These are phyloP conservation scores for Trematomus loennbergii DNA, from an alignment of 2,113 vertebrate species.

Conservation along the genomic window DNA sequence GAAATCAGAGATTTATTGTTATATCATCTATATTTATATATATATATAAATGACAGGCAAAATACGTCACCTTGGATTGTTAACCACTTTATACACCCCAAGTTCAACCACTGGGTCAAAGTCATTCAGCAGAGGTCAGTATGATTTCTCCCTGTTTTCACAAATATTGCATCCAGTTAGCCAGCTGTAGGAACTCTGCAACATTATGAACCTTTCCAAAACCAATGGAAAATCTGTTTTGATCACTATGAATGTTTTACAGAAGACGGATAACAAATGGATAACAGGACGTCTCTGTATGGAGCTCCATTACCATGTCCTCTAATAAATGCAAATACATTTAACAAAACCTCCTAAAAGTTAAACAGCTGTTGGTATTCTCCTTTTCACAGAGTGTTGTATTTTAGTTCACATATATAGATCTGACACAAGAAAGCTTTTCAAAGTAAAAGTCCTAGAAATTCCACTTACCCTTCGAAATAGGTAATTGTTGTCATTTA, in stretches of 20 bases:
- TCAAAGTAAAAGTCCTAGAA: too few relatives aligned
- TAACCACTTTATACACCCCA: background rate
- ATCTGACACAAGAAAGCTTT: too few relatives aligned
- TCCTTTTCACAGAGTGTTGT: too few relatives aligned
- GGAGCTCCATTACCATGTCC: background rate
- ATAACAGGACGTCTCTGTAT: background rate
- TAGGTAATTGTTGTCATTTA: background rate
- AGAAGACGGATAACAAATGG: background rate
- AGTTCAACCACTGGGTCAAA: background rate
- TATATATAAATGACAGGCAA: background rate
- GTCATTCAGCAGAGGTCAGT: conserved; percentile 11
- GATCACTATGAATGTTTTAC: background rate
- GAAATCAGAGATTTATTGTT: conserved; percentile 28
- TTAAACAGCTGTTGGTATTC: too few relatives aligned
- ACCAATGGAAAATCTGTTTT: background rate
- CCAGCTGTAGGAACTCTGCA: background rate
- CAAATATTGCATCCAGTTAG: background rate
- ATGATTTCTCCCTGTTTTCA: background rate
- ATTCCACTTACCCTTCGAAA: too few relatives aligned
- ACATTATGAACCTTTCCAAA: conserved; percentile 10
- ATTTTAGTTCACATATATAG: too few relatives aligned
- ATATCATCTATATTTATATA: background rate
- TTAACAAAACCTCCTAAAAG: too few relatives aligned
- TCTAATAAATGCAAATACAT: too few relatives aligned
- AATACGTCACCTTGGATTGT: background rate